These are phyloP conservation scores for Schizotus pectinicornis DNA, from an alignment of 2,888 invertebrate species.

Conservation along the genomic window DNA sequence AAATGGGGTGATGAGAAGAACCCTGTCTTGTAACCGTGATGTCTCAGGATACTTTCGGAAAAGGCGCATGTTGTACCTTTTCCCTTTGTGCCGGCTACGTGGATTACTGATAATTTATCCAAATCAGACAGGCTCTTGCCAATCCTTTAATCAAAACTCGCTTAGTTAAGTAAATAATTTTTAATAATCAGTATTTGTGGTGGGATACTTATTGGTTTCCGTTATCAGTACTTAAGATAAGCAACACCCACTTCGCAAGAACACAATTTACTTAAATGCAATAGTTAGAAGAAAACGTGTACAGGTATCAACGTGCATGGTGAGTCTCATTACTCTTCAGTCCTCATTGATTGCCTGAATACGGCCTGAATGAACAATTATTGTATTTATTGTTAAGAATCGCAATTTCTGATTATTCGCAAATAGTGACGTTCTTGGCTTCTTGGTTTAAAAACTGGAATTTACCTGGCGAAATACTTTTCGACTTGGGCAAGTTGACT, in stretches of 20 bases:
- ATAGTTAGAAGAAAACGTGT: background rate
- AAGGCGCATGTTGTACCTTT: constrained; percentile 96
- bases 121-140: constrained; percentile 71
- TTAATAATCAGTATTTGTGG: background rate
- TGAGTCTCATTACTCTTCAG: background rate
- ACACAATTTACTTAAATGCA: no score
- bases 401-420: background rate
- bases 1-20: constrained; percentile 97
- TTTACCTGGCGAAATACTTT: constrained; percentile 63
- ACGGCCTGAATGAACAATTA: background rate
- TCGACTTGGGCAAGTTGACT: constrained; percentile 58
- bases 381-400: background rate
- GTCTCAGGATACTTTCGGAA: constrained; percentile 85
- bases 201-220: constrained; percentile 11
- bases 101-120: constrained; percentile 83
- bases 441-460: background rate
- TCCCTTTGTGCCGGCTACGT: constrained; percentile 97
- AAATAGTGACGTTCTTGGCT: background rate
- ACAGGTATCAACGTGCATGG: background rate
- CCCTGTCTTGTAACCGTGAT: constrained; percentile 86
- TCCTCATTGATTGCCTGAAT: no score
- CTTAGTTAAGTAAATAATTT: constrained; percentile 9
- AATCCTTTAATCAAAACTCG: constrained; percentile 56
- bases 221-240: constrained; percentile 23
- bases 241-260: background rate